phyloP scores from a whole-genome alignment of 2,113 vertebrate species.

The Erythrocercus mccallii region DNA sequence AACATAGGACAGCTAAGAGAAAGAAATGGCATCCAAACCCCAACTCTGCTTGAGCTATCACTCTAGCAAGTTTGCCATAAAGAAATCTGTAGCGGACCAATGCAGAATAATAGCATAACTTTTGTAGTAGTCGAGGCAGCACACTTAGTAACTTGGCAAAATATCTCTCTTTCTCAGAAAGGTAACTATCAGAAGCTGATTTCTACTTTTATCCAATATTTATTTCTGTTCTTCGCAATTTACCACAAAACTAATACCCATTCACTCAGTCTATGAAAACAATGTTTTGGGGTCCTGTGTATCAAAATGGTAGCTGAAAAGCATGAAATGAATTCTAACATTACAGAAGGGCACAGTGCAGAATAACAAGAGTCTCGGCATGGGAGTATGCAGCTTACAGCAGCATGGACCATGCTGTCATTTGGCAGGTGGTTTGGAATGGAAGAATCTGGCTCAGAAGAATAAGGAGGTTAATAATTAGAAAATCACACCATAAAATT shows the following conservation, averaged over 20 bases:
- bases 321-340: slow-evolving; percentile 10
- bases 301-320: slow-evolving; percentile 26
- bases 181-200: neutral
- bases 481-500: slow-evolving; percentile 56
- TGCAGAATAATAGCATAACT: neutral
- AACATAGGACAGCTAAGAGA: neutral
- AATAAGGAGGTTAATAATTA: slow-evolving; percentile 51
- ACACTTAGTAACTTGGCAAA: neutral
- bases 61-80: neutral
- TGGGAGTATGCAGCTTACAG: neutral
- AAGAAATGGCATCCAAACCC: neutral
- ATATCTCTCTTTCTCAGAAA: neutral
- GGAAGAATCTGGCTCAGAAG: slow-evolving; percentile 33
- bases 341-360: neutral
- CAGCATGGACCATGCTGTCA: neutral
- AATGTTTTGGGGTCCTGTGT: neutral
- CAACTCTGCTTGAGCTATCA: neutral
- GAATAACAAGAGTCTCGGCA: neutral
- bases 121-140: neutral
- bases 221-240: neutral
- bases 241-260: neutral
- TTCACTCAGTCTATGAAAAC: neutral
- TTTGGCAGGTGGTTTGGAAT: slow-evolving; percentile 39
- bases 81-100: slow-evolving; percentile 1
- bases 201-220: slow-evolving; percentile 7